Evolutionary conservation across 2,113 vertebrate species (phyloP).

Genomic region (Actenoides hombroni): DNA sequence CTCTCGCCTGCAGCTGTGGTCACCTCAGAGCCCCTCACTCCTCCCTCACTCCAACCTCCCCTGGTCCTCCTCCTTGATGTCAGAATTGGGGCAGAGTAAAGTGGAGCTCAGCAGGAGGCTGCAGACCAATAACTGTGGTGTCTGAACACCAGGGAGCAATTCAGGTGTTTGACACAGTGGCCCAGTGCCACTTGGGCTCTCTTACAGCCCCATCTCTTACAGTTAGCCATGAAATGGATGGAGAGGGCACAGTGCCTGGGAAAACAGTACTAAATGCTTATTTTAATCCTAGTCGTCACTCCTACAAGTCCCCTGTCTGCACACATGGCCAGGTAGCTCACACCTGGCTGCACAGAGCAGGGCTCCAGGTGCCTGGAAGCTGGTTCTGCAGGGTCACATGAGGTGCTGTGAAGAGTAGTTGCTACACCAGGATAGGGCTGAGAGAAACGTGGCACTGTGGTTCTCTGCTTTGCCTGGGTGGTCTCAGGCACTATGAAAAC

Average conservation of each 20-base stretch:
- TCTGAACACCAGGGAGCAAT: not conserved
- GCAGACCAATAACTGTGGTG: not conserved
- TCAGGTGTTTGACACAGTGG: not conserved
- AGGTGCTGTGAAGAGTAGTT: rapidly evolving
- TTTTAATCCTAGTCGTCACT: not conserved
- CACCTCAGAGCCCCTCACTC: not conserved
- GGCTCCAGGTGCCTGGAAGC: not conserved
- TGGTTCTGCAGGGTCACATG: rapidly evolving
- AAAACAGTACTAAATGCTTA: not conserved
- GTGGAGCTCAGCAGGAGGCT: not conserved
- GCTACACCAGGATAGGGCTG: not conserved
- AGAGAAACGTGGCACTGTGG: rapidly evolving
- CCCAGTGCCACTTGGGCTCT: too few species aligned
- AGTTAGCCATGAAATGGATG: not conserved
- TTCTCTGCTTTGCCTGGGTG: not conserved
- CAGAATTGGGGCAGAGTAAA: not conserved
- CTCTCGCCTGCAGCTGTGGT: not conserved
- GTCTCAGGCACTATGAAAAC: not conserved
- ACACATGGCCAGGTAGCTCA: not conserved
- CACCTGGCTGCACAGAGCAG: too few species aligned
- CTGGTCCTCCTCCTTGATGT: not conserved
- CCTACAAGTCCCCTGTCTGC: too few species aligned
- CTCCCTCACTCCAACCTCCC: too few species aligned
- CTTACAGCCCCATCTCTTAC: not conserved
- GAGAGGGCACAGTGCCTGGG: rapidly evolving